Conservation (phyloP, 2,888 invertebrate species). For the Melinaea marsaeus region DNA sequence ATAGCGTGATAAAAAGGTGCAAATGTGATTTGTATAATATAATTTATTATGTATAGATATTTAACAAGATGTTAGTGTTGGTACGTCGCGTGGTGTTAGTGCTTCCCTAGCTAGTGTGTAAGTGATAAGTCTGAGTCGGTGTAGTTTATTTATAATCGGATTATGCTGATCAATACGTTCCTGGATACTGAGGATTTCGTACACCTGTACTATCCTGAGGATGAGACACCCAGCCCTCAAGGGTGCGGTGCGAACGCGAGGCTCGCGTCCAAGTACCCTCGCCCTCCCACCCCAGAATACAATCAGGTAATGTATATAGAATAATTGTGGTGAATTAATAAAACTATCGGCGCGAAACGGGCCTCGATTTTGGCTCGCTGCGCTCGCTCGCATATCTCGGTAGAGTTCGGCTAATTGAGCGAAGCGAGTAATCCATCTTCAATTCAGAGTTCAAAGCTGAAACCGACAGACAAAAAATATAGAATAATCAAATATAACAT, state of each 20-base stretch:
- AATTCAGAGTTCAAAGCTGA: too few species aligned
- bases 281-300: slow-evolving; percentile 68
- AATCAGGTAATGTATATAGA: slow-evolving; percentile 51
- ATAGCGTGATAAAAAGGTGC: slow-evolving; percentile 51
- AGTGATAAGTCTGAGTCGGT: slow-evolving; percentile 37
- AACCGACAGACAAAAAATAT: too few species aligned
- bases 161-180: slow-evolving; percentile 75
- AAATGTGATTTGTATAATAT: slow-evolving; percentile 66
- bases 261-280: slow-evolving; percentile 68
- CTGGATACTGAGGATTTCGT: slow-evolving; percentile 77
- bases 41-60: slow-evolving; percentile 43
- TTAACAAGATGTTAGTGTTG: slow-evolving; percentile 47
- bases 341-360: too few species aligned
- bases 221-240: slow-evolving; percentile 63
- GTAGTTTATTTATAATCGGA: slow-evolving; percentile 53
- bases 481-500: too few species aligned
- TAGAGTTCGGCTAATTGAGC: too few species aligned
- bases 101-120: slow-evolving; percentile 61
- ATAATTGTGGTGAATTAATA: too few species aligned
- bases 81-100: slow-evolving; percentile 63
- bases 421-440: too few species aligned
- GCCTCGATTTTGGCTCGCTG: too few species aligned
- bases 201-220: slow-evolving; percentile 73
- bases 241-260: slow-evolving; percentile 71
- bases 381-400: too few species aligned